Evolutionary conservation across 1,140 invertebrate species (phyloP).

Genomic region (Stenopsyche tienmushanensis): DNA sequence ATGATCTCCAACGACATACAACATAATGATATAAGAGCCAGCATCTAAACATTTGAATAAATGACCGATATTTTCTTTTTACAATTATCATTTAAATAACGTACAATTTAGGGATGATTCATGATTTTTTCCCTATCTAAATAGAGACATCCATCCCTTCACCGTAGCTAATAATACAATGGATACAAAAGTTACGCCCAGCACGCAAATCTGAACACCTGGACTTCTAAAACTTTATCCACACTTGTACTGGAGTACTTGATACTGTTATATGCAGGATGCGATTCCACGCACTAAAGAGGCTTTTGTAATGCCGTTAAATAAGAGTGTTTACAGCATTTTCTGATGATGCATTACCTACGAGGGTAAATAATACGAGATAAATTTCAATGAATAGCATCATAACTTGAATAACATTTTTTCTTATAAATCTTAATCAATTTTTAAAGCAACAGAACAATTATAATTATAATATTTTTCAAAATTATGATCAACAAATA

Average conservation of each 20-base stretch:
- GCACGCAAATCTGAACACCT: constrained; percentile 21
- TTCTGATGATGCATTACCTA: constrained; percentile 26
- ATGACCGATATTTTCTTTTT: too few relatives aligned
- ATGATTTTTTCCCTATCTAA: too few relatives aligned
- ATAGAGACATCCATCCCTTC: not conserved
- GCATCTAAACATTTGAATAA: too few relatives aligned
- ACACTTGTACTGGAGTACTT: not conserved
- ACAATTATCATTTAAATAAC: too few relatives aligned
- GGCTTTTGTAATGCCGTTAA: constrained; percentile 28
- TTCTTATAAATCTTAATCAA: too few relatives aligned
- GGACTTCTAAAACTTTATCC: not conserved
- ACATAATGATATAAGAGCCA: too few relatives aligned
- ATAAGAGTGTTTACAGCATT: constrained; percentile 25
- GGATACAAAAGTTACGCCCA: not conserved
- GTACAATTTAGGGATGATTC: too few relatives aligned
- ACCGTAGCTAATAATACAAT: not conserved
- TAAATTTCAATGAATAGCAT: not conserved
- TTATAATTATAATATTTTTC: too few relatives aligned
- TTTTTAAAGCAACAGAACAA: too few relatives aligned
- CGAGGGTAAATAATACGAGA: not conserved
- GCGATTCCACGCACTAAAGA: constrained; percentile 14
- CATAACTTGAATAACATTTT: not conserved
- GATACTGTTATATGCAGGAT: constrained; percentile 8
- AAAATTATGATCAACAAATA: too few relatives aligned
- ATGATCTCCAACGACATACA: too few relatives aligned